phyloP scores from a whole-genome alignment of 2,888 invertebrate species.

The Drosophila vallismaia region DNA sequence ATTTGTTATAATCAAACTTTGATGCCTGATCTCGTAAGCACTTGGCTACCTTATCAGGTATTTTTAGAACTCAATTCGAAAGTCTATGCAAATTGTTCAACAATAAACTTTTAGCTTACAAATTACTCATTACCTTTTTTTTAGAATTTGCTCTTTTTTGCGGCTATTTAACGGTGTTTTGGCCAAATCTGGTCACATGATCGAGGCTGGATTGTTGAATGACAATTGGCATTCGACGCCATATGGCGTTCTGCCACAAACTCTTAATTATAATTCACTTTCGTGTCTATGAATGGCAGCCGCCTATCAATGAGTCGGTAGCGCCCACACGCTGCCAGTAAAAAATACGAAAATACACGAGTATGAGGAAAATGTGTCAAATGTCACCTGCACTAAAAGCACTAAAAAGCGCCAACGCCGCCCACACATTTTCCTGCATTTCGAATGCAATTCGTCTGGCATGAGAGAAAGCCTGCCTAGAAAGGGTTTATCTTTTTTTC shows the following conservation, averaged over 20 bases:
- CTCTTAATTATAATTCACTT: constrained; percentile 27
- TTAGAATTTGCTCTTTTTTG: not conserved
- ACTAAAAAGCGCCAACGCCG: constrained; percentile 21
- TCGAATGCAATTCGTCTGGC: constrained; percentile 6
- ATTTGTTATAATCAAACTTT: no score
- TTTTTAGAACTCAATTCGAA: constrained; percentile 1
- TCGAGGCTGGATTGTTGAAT: constrained; percentile 3
- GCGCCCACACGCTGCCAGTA: constrained; percentile 53
- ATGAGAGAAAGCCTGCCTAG: constrained; percentile 6
- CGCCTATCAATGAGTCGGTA: constrained; percentile 59
- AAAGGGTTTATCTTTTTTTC: constrained; percentile 17
- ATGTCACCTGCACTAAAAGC: constrained; percentile 47
- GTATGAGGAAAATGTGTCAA: constrained; percentile 52
- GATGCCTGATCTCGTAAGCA: not conserved
- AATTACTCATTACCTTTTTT: constrained; percentile 6
- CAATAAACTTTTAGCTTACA: constrained; percentile 12
- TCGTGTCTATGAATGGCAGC: constrained; percentile 58
- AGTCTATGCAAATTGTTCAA: constrained; percentile 9
- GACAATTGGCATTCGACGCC: constrained; percentile 12
- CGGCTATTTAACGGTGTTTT: constrained; percentile 9
- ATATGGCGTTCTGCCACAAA: constrained; percentile 35
- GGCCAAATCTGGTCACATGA: constrained; percentile 18
- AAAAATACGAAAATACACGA: constrained; percentile 14
- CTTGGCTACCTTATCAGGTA: not conserved
- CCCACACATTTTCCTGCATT: constrained; percentile 6